A percentile compares a stretch with the other conserved stretches of the same genome.
phyloP scores from a whole-genome alignment of 2,797 vertebrate genomes.

The Aplochiton taeniatus region DNA sequence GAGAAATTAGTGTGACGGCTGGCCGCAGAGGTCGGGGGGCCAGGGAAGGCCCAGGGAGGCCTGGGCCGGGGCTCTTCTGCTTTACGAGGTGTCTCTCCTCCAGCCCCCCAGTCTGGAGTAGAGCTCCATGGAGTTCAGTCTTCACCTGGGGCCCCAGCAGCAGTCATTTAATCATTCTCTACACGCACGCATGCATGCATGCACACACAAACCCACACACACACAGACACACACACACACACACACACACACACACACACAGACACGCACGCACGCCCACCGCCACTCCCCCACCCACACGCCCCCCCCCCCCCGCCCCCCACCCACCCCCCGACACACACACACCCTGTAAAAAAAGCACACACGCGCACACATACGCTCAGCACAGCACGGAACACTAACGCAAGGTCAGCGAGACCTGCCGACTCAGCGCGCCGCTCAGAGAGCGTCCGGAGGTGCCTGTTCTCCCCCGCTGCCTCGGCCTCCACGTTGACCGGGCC shows the following conservation, averaged over 20 bases:
- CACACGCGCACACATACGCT: neutral
- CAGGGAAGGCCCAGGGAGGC: too few relatives aligned
- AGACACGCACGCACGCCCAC: neutral
- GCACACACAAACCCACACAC: too few relatives aligned
- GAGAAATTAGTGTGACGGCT: too few relatives aligned
- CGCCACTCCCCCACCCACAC: neutral
- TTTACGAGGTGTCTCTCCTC: too few relatives aligned
- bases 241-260: neutral
- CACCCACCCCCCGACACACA: neutral
- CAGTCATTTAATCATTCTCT: too few relatives aligned
- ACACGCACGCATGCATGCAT: too few relatives aligned
- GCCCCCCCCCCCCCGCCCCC: too few relatives aligned
- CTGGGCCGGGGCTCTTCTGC: too few relatives aligned
- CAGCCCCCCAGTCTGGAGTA: too few relatives aligned
- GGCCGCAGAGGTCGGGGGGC: too few relatives aligned
- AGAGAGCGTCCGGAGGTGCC: slow-evolving; percentile 34
- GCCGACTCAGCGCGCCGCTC: slow-evolving; percentile 50
- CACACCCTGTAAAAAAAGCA: neutral
- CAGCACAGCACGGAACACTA: neutral
- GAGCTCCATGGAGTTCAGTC: too few relatives aligned
- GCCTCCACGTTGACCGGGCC: slow-evolving; percentile 18
- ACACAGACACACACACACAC: neutral
- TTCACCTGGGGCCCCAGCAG: too few relatives aligned
- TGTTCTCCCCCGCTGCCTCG: slow-evolving; percentile 34
- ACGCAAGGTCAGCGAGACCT: slow-evolving; percentile 52